Percentiles rank a stretch among this genome's conserved stretches.
These are phyloP conservation scores for Cepaea hortensis DNA, from an alignment of 2,888 invertebrate species.

Conservation along the genomic window DNA sequence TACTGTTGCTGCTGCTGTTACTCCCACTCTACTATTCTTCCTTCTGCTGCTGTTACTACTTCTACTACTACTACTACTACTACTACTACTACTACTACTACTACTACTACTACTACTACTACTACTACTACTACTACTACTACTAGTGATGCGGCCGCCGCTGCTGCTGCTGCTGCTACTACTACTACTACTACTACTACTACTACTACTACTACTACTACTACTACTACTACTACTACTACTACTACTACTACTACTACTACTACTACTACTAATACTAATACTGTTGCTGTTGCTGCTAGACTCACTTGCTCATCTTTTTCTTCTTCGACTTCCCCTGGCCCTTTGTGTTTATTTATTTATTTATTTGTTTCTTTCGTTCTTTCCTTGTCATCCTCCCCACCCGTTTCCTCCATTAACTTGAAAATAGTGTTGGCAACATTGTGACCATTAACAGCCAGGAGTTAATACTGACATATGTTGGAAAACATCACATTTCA, in stretches of 20 bases:
- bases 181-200: slow-evolving; percentile 17
- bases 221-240: slow-evolving; percentile 9
- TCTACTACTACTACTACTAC: not conserved
- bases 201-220: slow-evolving; percentile 3
- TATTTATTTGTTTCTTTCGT: too few relatives aligned
- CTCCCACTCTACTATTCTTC: not conserved
- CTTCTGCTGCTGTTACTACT: too few relatives aligned
- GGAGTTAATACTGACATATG: too few relatives aligned
- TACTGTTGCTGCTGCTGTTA: not conserved
- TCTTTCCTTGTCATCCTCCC: too few relatives aligned
- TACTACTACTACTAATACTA: slow-evolving; percentile 4
- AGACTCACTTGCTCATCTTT: not conserved
- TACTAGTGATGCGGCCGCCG: not conserved
- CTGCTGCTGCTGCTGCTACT: slow-evolving; percentile 25
- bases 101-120: not conserved
- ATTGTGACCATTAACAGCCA: too few relatives aligned
- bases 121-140: not conserved
- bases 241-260: slow-evolving; percentile 19
- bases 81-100: slow-evolving; percentile 28
- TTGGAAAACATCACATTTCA: too few relatives aligned
- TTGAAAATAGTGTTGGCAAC: too few relatives aligned
- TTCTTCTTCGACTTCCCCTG: not conserved
- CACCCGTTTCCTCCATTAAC: too few relatives aligned
- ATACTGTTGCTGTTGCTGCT: not conserved
- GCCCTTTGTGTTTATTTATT: not conserved